These are phyloP conservation scores for Poeciliopsis turneri DNA, from an alignment of 2,797 vertebrate species.

Conservation along the genomic window DNA sequence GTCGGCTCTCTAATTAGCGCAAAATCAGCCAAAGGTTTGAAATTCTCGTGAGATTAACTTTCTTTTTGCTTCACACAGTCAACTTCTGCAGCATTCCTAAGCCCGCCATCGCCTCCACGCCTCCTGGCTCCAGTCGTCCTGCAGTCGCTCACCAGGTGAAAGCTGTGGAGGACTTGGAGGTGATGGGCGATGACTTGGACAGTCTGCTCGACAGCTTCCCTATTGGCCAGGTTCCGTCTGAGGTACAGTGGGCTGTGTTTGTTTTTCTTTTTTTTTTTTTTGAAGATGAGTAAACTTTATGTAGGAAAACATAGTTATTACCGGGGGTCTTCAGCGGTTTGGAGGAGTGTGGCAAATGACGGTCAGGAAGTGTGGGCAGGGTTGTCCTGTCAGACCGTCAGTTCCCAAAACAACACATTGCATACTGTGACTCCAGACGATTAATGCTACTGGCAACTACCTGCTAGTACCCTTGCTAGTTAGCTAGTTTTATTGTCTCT, in stretches of 20 bases:
- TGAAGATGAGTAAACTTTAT: background rate
- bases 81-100: conserved; percentile 32
- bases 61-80: conserved; percentile 33
- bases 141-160: conserved; percentile 60
- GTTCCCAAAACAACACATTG: too few species aligned
- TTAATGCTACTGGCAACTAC: too few species aligned
- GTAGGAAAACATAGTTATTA: conserved; percentile 2
- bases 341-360: too few species aligned
- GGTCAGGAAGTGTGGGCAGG: too few species aligned
- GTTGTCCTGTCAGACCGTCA: too few species aligned
- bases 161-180: conserved; percentile 83
- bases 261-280: background rate
- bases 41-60: background rate
- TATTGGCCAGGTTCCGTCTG: conserved; percentile 33
- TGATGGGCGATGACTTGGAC: conserved; percentile 93
- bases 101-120: conserved; percentile 41
- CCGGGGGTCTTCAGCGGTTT: too few species aligned
- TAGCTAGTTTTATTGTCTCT: too few species aligned
- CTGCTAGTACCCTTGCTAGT: too few species aligned
- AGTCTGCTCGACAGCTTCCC: conserved; percentile 85
- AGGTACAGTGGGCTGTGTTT: conserved; percentile 38
- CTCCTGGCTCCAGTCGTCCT: conserved; percentile 54
- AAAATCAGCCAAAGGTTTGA: background rate
- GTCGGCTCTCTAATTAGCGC: fast-evolving
- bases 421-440: too few species aligned